Conservation (phyloP, 2,797 vertebrate species). For the Melanitta fusca region DNA sequence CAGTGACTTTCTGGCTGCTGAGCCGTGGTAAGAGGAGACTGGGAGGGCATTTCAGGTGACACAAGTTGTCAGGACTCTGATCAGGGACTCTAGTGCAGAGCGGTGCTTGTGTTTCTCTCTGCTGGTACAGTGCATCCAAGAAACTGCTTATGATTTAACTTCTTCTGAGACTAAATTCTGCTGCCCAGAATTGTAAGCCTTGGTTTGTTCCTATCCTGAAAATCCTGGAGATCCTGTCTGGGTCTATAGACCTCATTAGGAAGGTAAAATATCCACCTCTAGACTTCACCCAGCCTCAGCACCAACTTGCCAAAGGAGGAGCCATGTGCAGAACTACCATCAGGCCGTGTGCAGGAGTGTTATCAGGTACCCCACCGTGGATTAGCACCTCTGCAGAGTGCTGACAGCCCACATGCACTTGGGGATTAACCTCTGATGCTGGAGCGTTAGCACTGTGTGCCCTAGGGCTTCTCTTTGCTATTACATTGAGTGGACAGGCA, state of each 20-base stretch:
- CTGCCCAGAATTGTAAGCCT: not conserved
- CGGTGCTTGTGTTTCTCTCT: not conserved
- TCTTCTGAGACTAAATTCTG: not conserved
- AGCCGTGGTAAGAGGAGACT: not conserved
- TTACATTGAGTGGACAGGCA: not conserved
- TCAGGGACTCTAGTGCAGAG: not conserved
- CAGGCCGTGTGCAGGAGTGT: not conserved
- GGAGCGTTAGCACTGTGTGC: not conserved
- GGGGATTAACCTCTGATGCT: constrained; percentile 38
- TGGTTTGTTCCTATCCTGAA: not conserved
- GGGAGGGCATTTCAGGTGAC: not conserved
- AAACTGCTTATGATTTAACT: not conserved
- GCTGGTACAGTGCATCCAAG: not conserved
- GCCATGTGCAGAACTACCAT: not conserved
- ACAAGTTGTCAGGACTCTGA: not conserved
- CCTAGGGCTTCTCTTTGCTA: not conserved
- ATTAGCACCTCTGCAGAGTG: constrained; percentile 37
- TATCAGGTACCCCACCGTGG: not conserved
- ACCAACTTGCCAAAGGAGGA: not conserved
- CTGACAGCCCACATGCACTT: not conserved
- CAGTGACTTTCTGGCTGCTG: not conserved
- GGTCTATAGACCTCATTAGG: not conserved
- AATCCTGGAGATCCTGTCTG: not conserved
- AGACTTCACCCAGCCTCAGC: not conserved
- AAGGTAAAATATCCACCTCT: not conserved